Base-by-base conservation (phyloP, 2,797 vertebrate genomes). In the Coregonus suidteri region DNA sequence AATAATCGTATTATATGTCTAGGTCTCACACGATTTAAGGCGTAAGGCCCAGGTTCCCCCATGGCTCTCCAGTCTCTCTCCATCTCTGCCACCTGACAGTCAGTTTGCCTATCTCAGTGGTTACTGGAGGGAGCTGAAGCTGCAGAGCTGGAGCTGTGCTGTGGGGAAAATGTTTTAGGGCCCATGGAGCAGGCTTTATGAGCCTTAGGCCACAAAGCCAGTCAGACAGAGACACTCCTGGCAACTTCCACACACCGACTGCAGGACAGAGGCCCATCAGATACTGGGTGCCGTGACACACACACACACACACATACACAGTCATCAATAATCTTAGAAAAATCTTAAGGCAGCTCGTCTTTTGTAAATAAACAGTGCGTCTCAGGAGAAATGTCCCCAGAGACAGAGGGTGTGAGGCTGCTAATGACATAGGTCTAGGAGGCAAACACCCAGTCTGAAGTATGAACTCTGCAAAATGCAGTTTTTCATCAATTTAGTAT, bases 161-260 rank as follows among this genome's bases (percentile, higher is more conserved):
- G 37, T 16, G 70, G 41, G 13, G 74, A 76, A 56, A 75, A 71
- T 31, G 75, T 83, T 85, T 80, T 31, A 81, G 67, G 84, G 82
- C 70, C 78, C 14, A 82, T 79, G 70, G 72, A 25, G 75, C 25
- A 56, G 15, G 72, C 69, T 85, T 88, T 85, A 85, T 79, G 77
- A 84, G 75, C 41, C 79, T 68, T 74, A 13, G 74, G 83, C 71
- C 69, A 79, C 74, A 86, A 76, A 80, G 69, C 72, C 78, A 83
- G 73, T 77, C 83, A 77, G 78, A 78, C 34, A 73, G 73, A 84
- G 64, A 9, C 35, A 59, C 76, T 74, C 75, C 78, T 83, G 79
- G 79, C 78, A 35, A 75, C 20, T 47, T 66, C 62, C 51, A n/a
- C 72, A 69, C 14, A 41, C 71, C 66, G 15, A 69, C 65, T 18